Conservation (phyloP, 1,140 invertebrate species). For the Cydia amplana region DNA sequence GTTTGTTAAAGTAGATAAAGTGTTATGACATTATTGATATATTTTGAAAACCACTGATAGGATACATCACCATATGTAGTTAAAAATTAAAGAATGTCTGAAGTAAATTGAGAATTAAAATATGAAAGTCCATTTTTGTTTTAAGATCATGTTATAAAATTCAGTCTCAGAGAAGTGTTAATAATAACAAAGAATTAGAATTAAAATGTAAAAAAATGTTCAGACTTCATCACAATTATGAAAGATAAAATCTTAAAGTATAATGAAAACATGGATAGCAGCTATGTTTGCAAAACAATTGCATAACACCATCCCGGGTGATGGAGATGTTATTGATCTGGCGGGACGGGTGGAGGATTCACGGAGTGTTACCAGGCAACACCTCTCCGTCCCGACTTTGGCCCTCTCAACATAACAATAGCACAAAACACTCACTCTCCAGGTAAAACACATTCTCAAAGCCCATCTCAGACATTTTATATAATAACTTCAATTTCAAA, state of each 20-base stretch:
- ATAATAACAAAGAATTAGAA: neutral
- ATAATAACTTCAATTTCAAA: constrained; percentile 42
- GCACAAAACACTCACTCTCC: constrained; percentile 75
- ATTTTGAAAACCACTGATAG: too few species aligned
- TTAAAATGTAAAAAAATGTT: too few species aligned
- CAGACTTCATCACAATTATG: too few species aligned
- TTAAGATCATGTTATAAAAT: neutral
- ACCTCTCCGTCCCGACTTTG: constrained; percentile 61
- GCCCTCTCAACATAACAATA: constrained; percentile 50
- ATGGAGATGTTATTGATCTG: constrained; percentile 78
- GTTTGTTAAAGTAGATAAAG: too few species aligned
- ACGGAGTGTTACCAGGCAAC: constrained; percentile 73
- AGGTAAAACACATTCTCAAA: constrained; percentile 80
- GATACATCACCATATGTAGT: too few species aligned
- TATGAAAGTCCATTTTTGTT: neutral
- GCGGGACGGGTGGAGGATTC: constrained; percentile 50
- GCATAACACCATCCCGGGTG: constrained; percentile 68
- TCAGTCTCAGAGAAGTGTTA: neutral
- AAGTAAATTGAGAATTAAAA: neutral
- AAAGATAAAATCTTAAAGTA: neutral
- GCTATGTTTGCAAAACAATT: constrained; percentile 41
- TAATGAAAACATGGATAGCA: neutral
- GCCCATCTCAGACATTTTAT: constrained; percentile 76
- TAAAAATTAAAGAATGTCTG: too few species aligned
- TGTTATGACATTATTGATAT: too few species aligned